phyloP scores from a whole-genome alignment of 2,888 invertebrate genomes.

The Drosophila melanosoma region DNA sequence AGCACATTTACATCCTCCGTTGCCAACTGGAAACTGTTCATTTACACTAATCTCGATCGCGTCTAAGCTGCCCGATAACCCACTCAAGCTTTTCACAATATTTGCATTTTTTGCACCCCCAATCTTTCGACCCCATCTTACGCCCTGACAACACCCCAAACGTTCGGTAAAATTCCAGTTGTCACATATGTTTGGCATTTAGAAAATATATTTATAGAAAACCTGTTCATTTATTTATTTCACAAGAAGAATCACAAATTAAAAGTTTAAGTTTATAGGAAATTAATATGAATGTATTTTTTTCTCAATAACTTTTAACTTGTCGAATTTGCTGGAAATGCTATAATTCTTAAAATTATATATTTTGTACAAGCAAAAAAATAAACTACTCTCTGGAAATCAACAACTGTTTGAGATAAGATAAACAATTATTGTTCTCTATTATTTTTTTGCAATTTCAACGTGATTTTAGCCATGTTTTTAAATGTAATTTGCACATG shows the following conservation, averaged over 20 bases:
- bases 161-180: background rate
- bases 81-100: background rate
- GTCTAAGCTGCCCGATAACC: conserved; percentile 11
- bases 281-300: background rate
- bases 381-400: too few relatives aligned
- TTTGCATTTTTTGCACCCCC: background rate
- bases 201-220: background rate
- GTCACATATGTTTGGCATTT: background rate
- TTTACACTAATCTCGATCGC: conserved; percentile 26
- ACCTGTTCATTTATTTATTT: background rate
- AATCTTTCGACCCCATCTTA: background rate
- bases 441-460: background rate
- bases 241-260: background rate
- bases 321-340: background rate
- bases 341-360: background rate
- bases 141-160: background rate
- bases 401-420: conserved; percentile 2
- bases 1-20: background rate
- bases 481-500: conserved; percentile 14
- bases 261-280: background rate
- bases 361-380: background rate
- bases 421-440: background rate
- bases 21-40: conserved; percentile 19
- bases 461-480: background rate
- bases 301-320: background rate